These are phyloP conservation scores for Microplitis deprimator DNA, from an alignment of 2,888 invertebrate species.

Conservation along the genomic window DNA sequence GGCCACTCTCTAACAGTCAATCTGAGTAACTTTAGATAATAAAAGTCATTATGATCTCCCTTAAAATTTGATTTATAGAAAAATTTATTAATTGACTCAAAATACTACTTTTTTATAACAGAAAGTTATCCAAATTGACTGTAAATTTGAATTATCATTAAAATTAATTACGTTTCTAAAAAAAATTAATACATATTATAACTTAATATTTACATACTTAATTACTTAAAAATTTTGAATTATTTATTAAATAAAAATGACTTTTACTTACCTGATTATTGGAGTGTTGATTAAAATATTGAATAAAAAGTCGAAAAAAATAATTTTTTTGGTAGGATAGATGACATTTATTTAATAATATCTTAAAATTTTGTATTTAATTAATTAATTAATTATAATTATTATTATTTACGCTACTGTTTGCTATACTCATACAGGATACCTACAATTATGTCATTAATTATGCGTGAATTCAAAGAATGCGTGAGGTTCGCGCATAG, in stretches of 20 bases:
- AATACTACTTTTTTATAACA: too few species aligned
- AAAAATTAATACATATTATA: too few species aligned
- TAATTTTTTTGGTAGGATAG: slow-evolving; percentile 53
- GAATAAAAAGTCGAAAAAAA: slow-evolving; percentile 17
- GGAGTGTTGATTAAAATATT: not conserved
- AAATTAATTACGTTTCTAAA: too few species aligned
- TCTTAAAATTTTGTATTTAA: slow-evolving; percentile 59
- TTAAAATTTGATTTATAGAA: too few species aligned
- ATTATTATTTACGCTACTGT: slow-evolving; percentile 66
- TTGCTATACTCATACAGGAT: slow-evolving; percentile 68
- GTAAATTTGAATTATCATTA: too few species aligned
- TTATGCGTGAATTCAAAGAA: slow-evolving; percentile 70
- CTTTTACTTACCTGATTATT: not conserved
- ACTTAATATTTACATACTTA: too few species aligned
- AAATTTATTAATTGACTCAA: too few species aligned
- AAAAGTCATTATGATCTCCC: too few species aligned
- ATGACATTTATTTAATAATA: slow-evolving; percentile 54
- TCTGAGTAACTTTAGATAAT: too few species aligned
- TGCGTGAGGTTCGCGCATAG: slow-evolving; percentile 63
- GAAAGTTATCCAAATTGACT: too few species aligned
- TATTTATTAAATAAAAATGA: not conserved
- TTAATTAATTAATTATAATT: slow-evolving; percentile 65
- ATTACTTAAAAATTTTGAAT: too few species aligned
- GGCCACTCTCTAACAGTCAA: too few species aligned
- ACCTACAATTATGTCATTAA: slow-evolving; percentile 71